Percentiles rank a stretch among this genome's conserved stretches.
phyloP scores from a whole-genome alignment of 2,113 vertebrate species.

The Hydropotes inermis region DNA sequence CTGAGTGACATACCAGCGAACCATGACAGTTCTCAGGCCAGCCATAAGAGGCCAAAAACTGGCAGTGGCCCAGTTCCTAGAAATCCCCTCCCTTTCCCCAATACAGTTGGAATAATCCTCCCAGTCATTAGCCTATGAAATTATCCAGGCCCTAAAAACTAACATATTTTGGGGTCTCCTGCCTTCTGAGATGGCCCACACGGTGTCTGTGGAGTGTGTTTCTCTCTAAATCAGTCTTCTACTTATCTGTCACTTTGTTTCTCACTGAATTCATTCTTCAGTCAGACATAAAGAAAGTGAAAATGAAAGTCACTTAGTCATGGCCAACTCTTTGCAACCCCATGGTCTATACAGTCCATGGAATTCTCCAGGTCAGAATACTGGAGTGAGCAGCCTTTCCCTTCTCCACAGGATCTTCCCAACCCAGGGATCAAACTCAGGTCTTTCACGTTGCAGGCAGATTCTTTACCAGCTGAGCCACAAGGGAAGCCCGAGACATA shows the following conservation, averaged over 20 bases:
- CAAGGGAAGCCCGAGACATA: background rate
- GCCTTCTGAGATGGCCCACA: background rate
- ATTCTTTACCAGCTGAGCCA: background rate
- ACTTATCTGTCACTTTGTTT: background rate
- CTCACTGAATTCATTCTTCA: background rate
- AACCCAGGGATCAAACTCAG: background rate
- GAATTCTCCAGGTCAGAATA: background rate
- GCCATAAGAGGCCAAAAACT: background rate
- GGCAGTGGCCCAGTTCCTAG: background rate
- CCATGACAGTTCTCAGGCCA: background rate
- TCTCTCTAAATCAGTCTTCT: background rate
- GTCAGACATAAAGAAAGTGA: background rate
- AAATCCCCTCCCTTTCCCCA: background rate
- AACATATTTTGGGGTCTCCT: background rate
- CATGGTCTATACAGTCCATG: background rate
- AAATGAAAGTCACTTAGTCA: background rate
- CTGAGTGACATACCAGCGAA: background rate
- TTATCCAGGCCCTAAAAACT: background rate
- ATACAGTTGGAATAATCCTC: background rate
- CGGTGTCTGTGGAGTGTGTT: background rate
- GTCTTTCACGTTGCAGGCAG: background rate
- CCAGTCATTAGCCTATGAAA: background rate
- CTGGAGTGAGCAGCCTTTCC: background rate
- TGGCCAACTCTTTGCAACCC: background rate
- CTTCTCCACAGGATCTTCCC: background rate